Conservation (phyloP, 2,888 invertebrate genomes). For the Callyntrura sp. region DNA sequence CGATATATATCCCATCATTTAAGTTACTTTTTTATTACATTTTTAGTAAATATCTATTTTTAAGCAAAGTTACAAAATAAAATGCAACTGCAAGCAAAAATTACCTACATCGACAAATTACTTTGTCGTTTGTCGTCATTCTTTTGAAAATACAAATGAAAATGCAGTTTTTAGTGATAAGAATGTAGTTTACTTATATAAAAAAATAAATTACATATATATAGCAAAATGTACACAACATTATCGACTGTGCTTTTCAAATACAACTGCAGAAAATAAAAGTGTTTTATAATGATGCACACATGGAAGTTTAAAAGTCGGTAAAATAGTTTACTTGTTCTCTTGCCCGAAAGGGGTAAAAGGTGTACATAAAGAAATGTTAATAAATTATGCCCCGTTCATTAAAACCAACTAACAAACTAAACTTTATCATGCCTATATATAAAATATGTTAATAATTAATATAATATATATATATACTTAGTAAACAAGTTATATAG, state of each 20-base stretch:
- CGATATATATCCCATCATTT: neutral
- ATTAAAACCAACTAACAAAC: too few relatives aligned
- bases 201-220: slow-evolving; percentile 18
- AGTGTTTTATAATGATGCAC: neutral
- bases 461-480: too few relatives aligned
- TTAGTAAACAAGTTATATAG: neutral
- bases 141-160: slow-evolving; percentile 25
- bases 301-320: neutral
- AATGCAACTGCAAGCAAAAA: slow-evolving; percentile 44
- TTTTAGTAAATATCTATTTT: too few relatives aligned
- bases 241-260: slow-evolving; percentile 12
- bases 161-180: neutral
- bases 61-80: neutral
- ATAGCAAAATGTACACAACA: neutral
- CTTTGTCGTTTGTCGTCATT: neutral
- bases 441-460: too few relatives aligned
- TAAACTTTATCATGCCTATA: too few relatives aligned
- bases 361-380: neutral
- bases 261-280: neutral
- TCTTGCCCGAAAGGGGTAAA: neutral
- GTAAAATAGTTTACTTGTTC: neutral
- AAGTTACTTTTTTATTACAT: neutral
- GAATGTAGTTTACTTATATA: slow-evolving; percentile 31
- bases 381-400: neutral
- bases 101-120: neutral